Evolutionary conservation across 2,113 vertebrate genomes (phyloP).

Genomic region (Nycticebus coucang): DNA sequence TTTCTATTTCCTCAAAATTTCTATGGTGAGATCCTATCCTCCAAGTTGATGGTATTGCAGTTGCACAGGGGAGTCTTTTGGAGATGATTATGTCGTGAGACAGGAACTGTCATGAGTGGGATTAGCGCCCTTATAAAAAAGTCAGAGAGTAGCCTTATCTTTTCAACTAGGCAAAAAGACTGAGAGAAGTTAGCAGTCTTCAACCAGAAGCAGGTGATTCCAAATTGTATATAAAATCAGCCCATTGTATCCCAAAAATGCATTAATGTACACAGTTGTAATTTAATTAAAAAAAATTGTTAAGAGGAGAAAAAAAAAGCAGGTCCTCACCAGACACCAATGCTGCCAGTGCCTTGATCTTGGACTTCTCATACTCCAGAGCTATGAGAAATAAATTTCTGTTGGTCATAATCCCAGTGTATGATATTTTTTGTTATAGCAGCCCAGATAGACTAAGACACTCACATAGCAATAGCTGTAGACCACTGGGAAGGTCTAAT

Average conservation of each 20-base stretch:
- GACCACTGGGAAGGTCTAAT: neutral
- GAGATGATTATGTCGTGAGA: neutral
- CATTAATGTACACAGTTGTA: no score
- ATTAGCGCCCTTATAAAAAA: neutral
- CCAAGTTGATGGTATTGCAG: neutral
- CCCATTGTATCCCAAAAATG: no score
- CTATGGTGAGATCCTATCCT: neutral
- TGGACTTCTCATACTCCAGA: neutral
- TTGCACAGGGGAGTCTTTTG: neutral
- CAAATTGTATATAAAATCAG: no score
- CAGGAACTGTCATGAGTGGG: neutral
- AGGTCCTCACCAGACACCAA: neutral
- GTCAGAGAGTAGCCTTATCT: neutral
- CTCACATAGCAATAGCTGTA: neutral
- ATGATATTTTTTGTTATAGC: neutral
- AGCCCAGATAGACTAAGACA: neutral
- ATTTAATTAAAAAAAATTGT: no score
- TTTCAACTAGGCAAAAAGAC: neutral
- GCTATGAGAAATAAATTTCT: neutral
- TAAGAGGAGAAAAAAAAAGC: neutral
- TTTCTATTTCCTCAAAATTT: neutral
- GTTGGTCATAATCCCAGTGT: neutral
- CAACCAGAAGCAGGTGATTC: neutral
- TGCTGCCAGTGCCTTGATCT: no score
- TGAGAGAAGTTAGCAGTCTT: neutral